Conservation (phyloP, 2,797 vertebrate genomes). For the Eptatretus atami region DNA sequence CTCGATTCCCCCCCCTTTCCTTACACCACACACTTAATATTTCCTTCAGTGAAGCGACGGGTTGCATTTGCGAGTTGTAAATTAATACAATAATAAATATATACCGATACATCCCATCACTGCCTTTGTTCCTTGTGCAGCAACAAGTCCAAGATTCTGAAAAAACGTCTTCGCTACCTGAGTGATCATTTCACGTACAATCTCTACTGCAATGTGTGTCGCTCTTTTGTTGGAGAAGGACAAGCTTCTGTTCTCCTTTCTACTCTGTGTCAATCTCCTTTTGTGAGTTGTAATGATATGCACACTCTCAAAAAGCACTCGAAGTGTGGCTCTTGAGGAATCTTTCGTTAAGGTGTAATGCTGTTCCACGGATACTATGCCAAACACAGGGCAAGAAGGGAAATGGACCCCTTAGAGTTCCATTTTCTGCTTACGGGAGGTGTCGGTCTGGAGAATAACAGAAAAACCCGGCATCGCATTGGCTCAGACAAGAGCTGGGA, state of each 20-base stretch:
- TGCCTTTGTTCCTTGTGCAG: constrained; percentile 17
- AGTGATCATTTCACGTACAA: constrained; percentile 72
- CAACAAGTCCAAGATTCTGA: constrained; percentile 55
- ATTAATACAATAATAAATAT: too few relatives aligned
- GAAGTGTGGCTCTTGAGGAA: background rate
- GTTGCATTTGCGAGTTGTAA: too few relatives aligned
- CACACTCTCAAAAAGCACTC: background rate
- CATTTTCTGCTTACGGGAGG: constrained; percentile 84
- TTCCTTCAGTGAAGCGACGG: too few relatives aligned
- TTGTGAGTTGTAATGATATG: constrained; percentile 28
- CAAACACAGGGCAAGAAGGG: constrained; percentile 29
- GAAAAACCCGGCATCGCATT: constrained; percentile 48
- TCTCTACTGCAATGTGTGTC: constrained; percentile 71
- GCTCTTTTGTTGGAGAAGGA: constrained; percentile 83
- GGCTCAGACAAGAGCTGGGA: constrained; percentile 87
- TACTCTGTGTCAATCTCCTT: constrained; percentile 59
- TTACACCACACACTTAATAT: too few relatives aligned
- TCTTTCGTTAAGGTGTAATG: background rate
- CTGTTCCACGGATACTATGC: background rate
- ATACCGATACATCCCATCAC: background rate
- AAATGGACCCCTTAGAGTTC: constrained; percentile 42
- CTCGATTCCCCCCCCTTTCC: too few relatives aligned
- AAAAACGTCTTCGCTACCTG: constrained; percentile 44
- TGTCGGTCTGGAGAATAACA: constrained; percentile 48
- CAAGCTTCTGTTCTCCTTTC: constrained; percentile 77